Percentiles rank a stretch among this genome's conserved stretches.
Evolutionary conservation across 2,888 invertebrate genomes (phyloP).

Genomic region (Callosobruchus maculatus): DNA sequence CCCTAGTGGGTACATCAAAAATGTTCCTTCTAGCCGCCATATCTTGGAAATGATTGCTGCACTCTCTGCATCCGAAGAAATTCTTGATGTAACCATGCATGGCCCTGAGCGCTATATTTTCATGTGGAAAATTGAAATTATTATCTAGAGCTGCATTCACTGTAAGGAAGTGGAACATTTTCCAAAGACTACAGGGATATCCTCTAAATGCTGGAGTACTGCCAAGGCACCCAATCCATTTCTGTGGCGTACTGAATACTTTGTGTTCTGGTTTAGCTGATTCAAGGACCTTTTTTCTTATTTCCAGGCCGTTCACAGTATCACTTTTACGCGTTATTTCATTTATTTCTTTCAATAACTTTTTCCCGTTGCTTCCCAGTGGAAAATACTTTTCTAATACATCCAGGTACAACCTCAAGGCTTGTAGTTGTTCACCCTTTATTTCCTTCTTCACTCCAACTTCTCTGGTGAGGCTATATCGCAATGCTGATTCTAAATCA

Average conservation of each 20-base stretch:
- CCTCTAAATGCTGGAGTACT: slow-evolving; percentile 74
- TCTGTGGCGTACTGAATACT: slow-evolving; percentile 53
- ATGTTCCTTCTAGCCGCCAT: slow-evolving; percentile 75
- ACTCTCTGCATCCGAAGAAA: slow-evolving; percentile 93
- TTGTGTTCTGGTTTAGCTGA: slow-evolving; percentile 55
- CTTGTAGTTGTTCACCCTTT: slow-evolving; percentile 65
- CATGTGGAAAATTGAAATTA: slow-evolving; percentile 52
- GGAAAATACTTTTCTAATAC: slow-evolving; percentile 78
- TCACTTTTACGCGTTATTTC: slow-evolving; percentile 52
- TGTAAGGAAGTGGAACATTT: slow-evolving; percentile 86
- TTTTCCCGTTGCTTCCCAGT: slow-evolving; percentile 62
- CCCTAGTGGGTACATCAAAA: slow-evolving; percentile 63
- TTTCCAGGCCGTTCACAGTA: slow-evolving; percentile 58
- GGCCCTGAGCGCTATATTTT: slow-evolving; percentile 66
- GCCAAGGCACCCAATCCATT: slow-evolving; percentile 81
- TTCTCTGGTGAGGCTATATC: slow-evolving; percentile 80
- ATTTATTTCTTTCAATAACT: slow-evolving; percentile 61
- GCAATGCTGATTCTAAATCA: slow-evolving; percentile 78
- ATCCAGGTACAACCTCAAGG: slow-evolving; percentile 70
- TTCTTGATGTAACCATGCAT: slow-evolving; percentile 86
- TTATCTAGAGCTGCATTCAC: slow-evolving; percentile 63
- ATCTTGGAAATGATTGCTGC: slow-evolving; percentile 81
- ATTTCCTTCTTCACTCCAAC: slow-evolving; percentile 69
- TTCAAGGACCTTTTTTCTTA: slow-evolving; percentile 54
- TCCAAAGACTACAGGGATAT: slow-evolving; percentile 95